Evolutionary conservation across 2,888 invertebrate species (phyloP).

Genomic region (Lycophotia porphyrea): DNA sequence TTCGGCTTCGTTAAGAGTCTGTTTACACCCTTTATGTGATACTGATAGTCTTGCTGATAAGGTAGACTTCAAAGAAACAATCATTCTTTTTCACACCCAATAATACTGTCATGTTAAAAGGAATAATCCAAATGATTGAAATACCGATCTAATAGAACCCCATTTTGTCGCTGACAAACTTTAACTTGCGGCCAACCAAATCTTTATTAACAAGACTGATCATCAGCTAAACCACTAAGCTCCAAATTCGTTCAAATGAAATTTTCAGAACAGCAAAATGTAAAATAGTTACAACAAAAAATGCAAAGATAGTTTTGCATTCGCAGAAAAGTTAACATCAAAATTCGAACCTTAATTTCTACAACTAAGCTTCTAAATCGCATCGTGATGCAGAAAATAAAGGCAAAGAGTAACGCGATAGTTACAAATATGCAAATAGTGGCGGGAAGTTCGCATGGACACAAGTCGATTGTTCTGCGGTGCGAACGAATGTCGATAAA

Average conservation of each 20-base stretch:
- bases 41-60: conserved; percentile 34
- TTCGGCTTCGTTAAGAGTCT: too few species aligned
- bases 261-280: conserved; percentile 1
- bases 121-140: conserved; percentile 58
- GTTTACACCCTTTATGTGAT: too few species aligned
- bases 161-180: conserved; percentile 53
- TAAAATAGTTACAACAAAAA: conserved; percentile 41
- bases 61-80: conserved; percentile 38
- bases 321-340: not conserved
- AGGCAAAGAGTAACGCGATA: conserved; percentile 36
- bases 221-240: not conserved
- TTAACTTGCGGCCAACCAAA: not conserved
- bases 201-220: not conserved
- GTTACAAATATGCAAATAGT: conserved; percentile 75
- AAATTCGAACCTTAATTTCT: conserved; percentile 28
- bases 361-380: not conserved
- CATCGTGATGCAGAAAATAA: conserved; percentile 17
- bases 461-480: conserved; percentile 71
- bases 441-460: conserved; percentile 75
- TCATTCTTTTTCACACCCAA: conserved; percentile 43
- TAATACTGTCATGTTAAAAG: conserved; percentile 35
- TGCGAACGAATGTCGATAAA: conserved; percentile 73
- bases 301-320: conserved; percentile 45
- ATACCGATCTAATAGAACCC: conserved; percentile 59
- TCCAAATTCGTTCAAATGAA: conserved; percentile 3